These are phyloP conservation scores for Anas bernieri DNA, from an alignment of 2,797 vertebrate species.

Conservation along the genomic window DNA sequence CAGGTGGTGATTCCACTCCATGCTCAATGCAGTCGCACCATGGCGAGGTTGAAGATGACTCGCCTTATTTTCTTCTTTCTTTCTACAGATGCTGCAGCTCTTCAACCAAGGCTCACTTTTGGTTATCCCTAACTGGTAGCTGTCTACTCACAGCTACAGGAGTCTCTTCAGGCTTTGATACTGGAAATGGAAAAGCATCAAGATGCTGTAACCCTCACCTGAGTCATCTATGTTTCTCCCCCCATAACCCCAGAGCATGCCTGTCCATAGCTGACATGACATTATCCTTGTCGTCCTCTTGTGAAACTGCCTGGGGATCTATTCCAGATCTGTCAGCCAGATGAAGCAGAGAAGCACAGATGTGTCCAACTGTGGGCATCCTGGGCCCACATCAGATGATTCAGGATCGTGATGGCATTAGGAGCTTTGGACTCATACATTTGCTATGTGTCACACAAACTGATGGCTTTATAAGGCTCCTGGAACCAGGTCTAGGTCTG, in stretches of 20 bases:
- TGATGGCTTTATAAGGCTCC: background rate
- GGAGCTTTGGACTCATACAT: background rate
- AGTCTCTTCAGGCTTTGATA: background rate
- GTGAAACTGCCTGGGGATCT: background rate
- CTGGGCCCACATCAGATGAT: background rate
- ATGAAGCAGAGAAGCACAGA: background rate
- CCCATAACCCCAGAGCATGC: background rate
- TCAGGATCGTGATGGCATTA: background rate
- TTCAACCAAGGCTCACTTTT: background rate
- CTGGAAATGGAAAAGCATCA: background rate
- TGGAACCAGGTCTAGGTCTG: background rate
- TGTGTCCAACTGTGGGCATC: background rate
- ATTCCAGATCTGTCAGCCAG: background rate
- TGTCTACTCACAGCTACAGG: background rate
- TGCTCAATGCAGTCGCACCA: background rate
- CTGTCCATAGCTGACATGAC: background rate
- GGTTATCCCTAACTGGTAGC: background rate
- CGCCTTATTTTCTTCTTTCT: background rate
- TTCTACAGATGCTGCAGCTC: background rate
- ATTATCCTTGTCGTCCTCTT: background rate
- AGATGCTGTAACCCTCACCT: background rate
- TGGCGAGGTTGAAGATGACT: background rate
- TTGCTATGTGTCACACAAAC: background rate
- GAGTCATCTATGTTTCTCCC: background rate
- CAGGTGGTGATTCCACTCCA: background rate